Conservation (phyloP, 2,888 invertebrate species). For the Tachina fera region DNA sequence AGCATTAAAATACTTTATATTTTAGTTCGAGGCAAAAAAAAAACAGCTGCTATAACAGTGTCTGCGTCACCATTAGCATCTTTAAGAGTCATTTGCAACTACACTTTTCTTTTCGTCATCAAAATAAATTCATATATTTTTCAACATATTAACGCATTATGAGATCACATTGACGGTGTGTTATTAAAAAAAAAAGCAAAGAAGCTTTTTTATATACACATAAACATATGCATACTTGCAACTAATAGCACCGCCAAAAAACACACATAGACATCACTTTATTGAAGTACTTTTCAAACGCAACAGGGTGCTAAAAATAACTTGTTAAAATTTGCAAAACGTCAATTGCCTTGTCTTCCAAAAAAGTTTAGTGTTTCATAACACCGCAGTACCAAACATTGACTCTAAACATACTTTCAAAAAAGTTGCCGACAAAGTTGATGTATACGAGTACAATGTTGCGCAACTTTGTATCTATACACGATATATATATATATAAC, state of each 20-base stretch:
- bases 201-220: slow-evolving; percentile 3
- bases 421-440: too few relatives aligned
- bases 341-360: background rate
- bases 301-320: slow-evolving; percentile 15
- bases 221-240: background rate
- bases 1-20: background rate
- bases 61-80: slow-evolving; percentile 24
- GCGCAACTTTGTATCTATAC: too few relatives aligned
- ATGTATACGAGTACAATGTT: too few relatives aligned
- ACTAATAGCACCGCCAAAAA: slow-evolving; percentile 1
- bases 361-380: too few relatives aligned
- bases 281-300: slow-evolving; percentile 9
- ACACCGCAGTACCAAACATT: too few relatives aligned
- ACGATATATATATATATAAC: too few relatives aligned
- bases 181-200: slow-evolving; percentile 16
- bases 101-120: slow-evolving; percentile 23
- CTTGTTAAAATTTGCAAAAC: background rate
- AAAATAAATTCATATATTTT: background rate
- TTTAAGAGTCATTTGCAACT: background rate
- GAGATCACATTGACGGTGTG: slow-evolving; percentile 53
- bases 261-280: slow-evolving; percentile 12
- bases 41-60: slow-evolving; percentile 2
- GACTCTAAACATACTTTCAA: too few relatives aligned
- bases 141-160: slow-evolving; percentile 50
- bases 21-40: background rate